phyloP scores from a whole-genome alignment of 2,888 invertebrate genomes.

The Ethmia dodecea region DNA sequence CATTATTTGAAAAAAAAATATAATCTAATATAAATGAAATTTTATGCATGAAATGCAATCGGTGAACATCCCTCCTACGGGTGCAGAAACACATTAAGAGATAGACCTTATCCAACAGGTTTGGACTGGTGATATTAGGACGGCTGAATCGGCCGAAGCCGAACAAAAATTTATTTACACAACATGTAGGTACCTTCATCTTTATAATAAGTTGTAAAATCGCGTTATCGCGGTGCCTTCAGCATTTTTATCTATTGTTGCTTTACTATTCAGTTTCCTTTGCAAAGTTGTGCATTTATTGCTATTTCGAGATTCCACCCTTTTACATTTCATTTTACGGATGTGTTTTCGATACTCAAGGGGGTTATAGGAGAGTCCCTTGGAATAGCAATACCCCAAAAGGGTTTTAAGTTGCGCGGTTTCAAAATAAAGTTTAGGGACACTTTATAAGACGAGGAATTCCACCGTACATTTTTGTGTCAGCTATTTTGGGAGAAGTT shows the following conservation, averaged over 20 bases:
- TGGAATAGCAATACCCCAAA: constrained; percentile 41
- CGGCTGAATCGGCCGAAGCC: too few species aligned
- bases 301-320: constrained; percentile 53
- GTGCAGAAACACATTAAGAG: too few species aligned
- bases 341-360: constrained; percentile 54
- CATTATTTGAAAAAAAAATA: too few species aligned
- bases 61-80: too few species aligned
- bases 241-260: too few species aligned
- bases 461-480: not conserved
- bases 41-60: too few species aligned
- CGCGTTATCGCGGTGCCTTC: too few species aligned
- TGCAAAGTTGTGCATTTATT: constrained; percentile 47
- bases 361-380: constrained; percentile 39
- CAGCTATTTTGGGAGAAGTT: not conserved
- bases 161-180: too few species aligned
- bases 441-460: constrained; percentile 19
- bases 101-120: too few species aligned
- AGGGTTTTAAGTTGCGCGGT: constrained; percentile 37
- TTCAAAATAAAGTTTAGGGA: constrained; percentile 26
- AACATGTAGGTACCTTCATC: not conserved
- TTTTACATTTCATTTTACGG: constrained; percentile 64
- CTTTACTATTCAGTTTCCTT: constrained; percentile 22
- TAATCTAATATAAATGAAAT: too few species aligned
- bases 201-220: too few species aligned
- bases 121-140: too few species aligned